phyloP scores from a whole-genome alignment of 1,140 invertebrate genomes.

The Nasonia longicornis region DNA sequence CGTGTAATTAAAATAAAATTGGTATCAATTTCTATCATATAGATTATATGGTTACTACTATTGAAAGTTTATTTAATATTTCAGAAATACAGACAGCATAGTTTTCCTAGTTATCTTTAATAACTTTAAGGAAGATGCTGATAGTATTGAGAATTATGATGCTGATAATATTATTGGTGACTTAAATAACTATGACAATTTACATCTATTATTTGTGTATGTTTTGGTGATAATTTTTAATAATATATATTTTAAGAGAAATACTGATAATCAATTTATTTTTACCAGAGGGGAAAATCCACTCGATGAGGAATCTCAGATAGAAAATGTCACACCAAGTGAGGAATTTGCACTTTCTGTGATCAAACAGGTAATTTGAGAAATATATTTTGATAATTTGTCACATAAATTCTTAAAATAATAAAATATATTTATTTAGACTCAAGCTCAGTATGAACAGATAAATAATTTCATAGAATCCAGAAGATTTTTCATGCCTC shows the following conservation, averaged over 20 bases:
- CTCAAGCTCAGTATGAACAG: slow-evolving; percentile 46
- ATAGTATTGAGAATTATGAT: slow-evolving; percentile 47
- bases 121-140: slow-evolving; percentile 50
- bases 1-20: slow-evolving; percentile 43
- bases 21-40: not conserved
- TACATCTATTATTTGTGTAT: slow-evolving; percentile 50
- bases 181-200: slow-evolving; percentile 22
- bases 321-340: slow-evolving; percentile 32
- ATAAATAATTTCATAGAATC: slow-evolving; percentile 48
- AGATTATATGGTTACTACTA: not conserved
- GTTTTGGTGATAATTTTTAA: slow-evolving; percentile 17
- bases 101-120: slow-evolving; percentile 48
- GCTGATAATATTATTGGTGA: slow-evolving; percentile 32
- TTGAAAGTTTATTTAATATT: slow-evolving; percentile 35
- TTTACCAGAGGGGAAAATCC: slow-evolving; percentile 47
- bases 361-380: slow-evolving; percentile 44
- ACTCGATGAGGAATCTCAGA: slow-evolving; percentile 17
- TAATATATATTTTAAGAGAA: slow-evolving; percentile 10
- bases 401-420: slow-evolving; percentile 1
- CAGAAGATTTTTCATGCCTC: slow-evolving; percentile 47
- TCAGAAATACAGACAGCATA: slow-evolving; percentile 34
- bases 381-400: not conserved
- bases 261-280: not conserved
- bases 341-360: slow-evolving; percentile 43
- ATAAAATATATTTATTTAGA: slow-evolving; percentile 15